These are phyloP conservation scores for Eidolon dupreanum DNA, from an alignment of 2,797 vertebrate species.

Conservation along the genomic window DNA sequence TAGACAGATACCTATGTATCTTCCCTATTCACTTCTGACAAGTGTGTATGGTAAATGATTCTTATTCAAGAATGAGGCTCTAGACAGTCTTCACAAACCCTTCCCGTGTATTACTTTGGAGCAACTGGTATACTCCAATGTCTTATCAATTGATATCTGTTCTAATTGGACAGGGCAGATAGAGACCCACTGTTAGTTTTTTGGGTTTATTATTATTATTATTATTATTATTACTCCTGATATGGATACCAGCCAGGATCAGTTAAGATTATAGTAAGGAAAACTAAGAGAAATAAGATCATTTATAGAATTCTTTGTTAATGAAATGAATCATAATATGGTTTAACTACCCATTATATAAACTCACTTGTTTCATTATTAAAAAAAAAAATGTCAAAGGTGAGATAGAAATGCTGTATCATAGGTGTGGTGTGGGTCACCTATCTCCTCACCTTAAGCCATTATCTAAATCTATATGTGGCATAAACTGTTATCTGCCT, in stretches of 20 bases:
- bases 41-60: not conserved
- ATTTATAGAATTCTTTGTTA: not conserved
- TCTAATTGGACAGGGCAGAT: not conserved
- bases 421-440: not conserved
- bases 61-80: not conserved
- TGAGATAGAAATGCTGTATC: not conserved
- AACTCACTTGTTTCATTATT: not conserved
- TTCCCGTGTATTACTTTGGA: not conserved
- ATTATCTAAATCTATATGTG: not conserved
- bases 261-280: not conserved
- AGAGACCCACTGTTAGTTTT: not conserved
- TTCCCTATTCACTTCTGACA: not conserved
- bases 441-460: not conserved
- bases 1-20: rapidly evolving
- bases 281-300: not conserved
- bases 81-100: not conserved
- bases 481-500: not conserved
- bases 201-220: not conserved
- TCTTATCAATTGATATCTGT: not conserved
- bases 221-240: not conserved
- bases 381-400: not conserved
- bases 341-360: not conserved
- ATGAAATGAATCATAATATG: not conserved
- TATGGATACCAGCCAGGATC: not conserved
- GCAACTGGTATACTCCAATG: not conserved